Percentiles rank a stretch among this genome's conserved stretches.
phyloP scores from a whole-genome alignment of 2,888 invertebrate genomes.

The Sarcophaga rosellei region DNA sequence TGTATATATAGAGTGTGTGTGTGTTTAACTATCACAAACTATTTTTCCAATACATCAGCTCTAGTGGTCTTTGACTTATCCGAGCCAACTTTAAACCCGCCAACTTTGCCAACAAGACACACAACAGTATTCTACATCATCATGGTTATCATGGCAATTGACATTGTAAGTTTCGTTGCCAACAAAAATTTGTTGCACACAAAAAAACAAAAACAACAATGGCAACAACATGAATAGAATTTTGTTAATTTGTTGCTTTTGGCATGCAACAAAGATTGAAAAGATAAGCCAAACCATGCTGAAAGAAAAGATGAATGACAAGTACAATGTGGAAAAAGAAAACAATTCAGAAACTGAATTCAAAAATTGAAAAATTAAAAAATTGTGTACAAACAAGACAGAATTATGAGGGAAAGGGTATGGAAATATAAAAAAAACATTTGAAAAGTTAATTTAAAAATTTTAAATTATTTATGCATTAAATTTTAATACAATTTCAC shows the following conservation, averaged over 20 bases:
- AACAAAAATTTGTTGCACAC: slow-evolving; percentile 9
- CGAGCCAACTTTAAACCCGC: slow-evolving; percentile 19
- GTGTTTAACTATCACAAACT: neutral
- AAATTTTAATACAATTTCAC: too few species aligned
- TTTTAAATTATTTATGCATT: too few species aligned
- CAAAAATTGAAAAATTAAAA: too few species aligned
- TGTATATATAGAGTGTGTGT: neutral
- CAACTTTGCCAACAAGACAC: slow-evolving; percentile 3
- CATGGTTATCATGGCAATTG: slow-evolving; percentile 27
- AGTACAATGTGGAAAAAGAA: too few species aligned
- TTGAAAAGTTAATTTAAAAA: too few species aligned
- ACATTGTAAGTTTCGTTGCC: slow-evolving; percentile 36
- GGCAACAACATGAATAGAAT: neutral
- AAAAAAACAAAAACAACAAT: neutral
- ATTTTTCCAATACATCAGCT: neutral
- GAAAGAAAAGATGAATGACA: too few species aligned
- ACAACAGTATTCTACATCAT: too few species aligned
- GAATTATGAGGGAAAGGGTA: too few species aligned
- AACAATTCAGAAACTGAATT: too few species aligned
- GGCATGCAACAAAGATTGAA: slow-evolving; percentile 6
- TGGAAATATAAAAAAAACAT: too few species aligned
- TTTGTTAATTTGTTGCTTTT: slow-evolving; percentile 34
- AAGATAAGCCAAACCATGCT: neutral
- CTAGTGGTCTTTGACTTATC: slow-evolving; percentile 23
- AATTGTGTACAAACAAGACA: too few species aligned